Percentiles rank a stretch among this genome's conserved stretches.
Conservation (phyloP, 92 coral and sea anemone genomes). For the Palythoa caribaeorum region DNA sequence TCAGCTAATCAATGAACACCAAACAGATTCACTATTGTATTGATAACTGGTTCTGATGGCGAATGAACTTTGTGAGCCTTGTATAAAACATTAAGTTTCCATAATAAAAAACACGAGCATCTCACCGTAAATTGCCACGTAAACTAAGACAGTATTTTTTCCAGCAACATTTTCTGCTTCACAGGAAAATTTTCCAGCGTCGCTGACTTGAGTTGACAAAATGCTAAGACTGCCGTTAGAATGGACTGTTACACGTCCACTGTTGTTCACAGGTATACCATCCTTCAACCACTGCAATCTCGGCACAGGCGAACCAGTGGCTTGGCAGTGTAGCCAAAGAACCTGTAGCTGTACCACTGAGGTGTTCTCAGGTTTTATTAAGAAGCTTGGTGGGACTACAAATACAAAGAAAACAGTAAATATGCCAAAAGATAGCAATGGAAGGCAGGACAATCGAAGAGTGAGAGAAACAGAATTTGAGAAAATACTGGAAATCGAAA, state of each 20-base stretch:
- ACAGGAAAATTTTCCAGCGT: slow-evolving; percentile 87
- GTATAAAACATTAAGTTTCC: not conserved
- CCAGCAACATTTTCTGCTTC: slow-evolving; percentile 82
- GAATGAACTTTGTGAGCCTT: not conserved
- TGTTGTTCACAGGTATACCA: slow-evolving; percentile 57
- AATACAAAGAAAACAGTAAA: slow-evolving; percentile 3
- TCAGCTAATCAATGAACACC: no score
- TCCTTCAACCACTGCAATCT: slow-evolving; percentile 81
- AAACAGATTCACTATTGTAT: no score
- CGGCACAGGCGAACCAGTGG: slow-evolving; percentile 87
- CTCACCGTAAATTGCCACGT: slow-evolving; percentile 82
- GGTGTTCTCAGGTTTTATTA: slow-evolving; percentile 65
- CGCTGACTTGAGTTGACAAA: slow-evolving; percentile 58
- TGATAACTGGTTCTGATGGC: not conserved
- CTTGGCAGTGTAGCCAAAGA: slow-evolving; percentile 76
- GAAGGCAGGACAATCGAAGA: not conserved
- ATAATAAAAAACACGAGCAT: not conserved
- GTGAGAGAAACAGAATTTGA: not conserved
- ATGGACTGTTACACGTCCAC: slow-evolving; percentile 67
- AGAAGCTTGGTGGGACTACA: slow-evolving; percentile 91
- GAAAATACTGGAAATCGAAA: no score
- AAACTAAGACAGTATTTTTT: slow-evolving; percentile 49
- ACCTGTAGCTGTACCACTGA: slow-evolving; percentile 71
- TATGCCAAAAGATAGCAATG: not conserved
- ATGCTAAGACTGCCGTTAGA: slow-evolving; percentile 81